Evolutionary conservation across 2,113 vertebrate species (phyloP).

Genomic region (Xiphorhynchus elegans): DNA sequence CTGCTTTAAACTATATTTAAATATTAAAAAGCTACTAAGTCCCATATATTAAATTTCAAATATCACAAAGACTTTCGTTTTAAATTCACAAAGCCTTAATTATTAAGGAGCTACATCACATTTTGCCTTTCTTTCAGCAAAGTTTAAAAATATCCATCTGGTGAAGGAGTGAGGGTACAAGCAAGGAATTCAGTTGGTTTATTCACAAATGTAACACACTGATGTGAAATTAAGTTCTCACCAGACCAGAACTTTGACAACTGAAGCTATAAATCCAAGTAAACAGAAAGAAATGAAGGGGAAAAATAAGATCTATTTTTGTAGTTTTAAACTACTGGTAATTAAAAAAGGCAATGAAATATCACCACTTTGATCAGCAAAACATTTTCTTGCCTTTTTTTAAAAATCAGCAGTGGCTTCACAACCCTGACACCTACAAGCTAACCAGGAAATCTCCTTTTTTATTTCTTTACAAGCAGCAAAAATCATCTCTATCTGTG

Average conservation of each 20-base stretch:
- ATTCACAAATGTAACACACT: not conserved
- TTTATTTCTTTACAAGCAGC: conserved; percentile 3
- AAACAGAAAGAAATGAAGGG: conserved; percentile 7
- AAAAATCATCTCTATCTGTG: not conserved
- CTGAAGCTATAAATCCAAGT: conserved; percentile 5
- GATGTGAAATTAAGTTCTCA: not conserved
- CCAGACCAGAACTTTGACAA: conserved; percentile 27
- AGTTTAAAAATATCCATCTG: not conserved
- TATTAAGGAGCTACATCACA: not conserved
- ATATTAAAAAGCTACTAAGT: not conserved
- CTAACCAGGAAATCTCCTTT: conserved; percentile 4
- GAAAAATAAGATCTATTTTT: not conserved
- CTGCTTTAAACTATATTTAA: conserved; percentile 2
- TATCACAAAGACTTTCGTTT: not conserved
- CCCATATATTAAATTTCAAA: conserved; percentile 25
- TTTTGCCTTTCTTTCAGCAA: not conserved
- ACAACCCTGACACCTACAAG: not conserved
- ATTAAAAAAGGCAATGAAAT: conserved; percentile 32
- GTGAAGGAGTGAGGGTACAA: not conserved
- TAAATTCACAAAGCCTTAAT: not conserved
- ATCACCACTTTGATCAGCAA: conserved; percentile 31
- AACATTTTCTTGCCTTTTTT: not conserved
- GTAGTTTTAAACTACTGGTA: not conserved
- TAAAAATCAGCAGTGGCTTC: not conserved
- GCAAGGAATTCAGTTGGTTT: not conserved